Base-by-base conservation (phyloP, 2,888 invertebrate genomes). In the Drosophila helvetica region DNA sequence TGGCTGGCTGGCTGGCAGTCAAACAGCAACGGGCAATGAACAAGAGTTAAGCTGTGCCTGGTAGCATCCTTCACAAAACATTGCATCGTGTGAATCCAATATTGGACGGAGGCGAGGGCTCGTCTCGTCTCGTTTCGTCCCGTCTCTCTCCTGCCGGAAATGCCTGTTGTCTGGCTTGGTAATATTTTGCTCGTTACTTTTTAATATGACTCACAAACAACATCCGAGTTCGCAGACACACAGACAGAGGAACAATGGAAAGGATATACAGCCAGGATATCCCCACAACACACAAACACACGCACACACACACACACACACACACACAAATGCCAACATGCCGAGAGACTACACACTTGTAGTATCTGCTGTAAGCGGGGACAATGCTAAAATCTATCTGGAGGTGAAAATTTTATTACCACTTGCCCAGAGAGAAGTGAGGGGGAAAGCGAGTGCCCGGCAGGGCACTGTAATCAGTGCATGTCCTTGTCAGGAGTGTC, bases 131-230 rank as follows among this genome's bases (percentile, higher is more conserved):
- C 51, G 22, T 12, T 3, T n/a, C 46, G 22, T 38, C 38, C 15
- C 15, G 38, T n/a, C 33, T 33, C 33, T 12, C 38, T n/a, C 38
- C 61, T 74, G 73, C 84, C 87, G 85, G 85, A 87, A 80, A 85
- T 85, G 85, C 85, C 82, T 85, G 85, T 86, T 77, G 85, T 86
- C 85, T 86, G 85, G 85, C 78, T 77, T 83, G 84, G 83, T 87
- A 85, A 87, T 87, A 87, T 85, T 82, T 87, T 87, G 77, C 85
- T 82, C 86, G 85, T 85, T 87, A 85, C 87, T 85, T 85, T 84
- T 85, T 86, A 84, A 84, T 86, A 84, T 84, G 86, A 85, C 81
- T 84, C 86, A 84, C 59, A 86, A 38, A 73, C 86, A 83, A 83
- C 83, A 83, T 83, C 84, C 81, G 79, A 75, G 74, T 73, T 66